These are phyloP conservation scores for Garra rufa DNA, from an alignment of 2,113 vertebrate genomes.

Conservation along the genomic window DNA sequence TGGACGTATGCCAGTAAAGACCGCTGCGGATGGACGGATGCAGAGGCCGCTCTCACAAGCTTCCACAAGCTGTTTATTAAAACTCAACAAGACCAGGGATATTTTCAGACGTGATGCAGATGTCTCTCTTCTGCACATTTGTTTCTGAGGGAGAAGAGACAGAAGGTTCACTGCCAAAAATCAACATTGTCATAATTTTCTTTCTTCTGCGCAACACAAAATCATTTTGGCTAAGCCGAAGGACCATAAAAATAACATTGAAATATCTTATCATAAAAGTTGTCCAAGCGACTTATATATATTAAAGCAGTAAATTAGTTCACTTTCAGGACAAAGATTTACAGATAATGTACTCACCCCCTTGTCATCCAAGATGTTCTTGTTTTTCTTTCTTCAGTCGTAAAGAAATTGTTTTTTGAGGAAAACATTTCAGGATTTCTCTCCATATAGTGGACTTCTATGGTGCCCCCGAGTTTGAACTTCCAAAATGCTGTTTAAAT, in stretches of 20 bases:
- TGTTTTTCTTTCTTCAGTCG: too few species aligned
- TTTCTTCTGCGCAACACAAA: neutral
- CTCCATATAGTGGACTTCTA: too few species aligned
- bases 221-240: neutral
- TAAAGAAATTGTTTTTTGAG: too few species aligned
- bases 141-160: neutral
- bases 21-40: constrained; percentile 59
- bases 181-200: neutral
- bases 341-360: too few species aligned
- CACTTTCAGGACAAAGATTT: too few species aligned
- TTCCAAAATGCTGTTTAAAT: too few species aligned
- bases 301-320: neutral
- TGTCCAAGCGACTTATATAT: neutral
- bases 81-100: constrained; percentile 60
- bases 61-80: constrained; percentile 68
- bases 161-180: neutral
- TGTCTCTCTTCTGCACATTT: constrained; percentile 50
- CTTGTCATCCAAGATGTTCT: too few species aligned
- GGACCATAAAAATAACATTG: neutral
- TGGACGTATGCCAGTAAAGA: constrained; percentile 71
- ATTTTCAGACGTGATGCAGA: constrained; percentile 58
- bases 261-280: neutral
- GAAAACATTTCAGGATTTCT: too few species aligned
- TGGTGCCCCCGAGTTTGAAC: too few species aligned
- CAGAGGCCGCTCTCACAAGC: constrained; percentile 60